These are phyloP conservation scores for Hippopotamus amphibius DNA, from an alignment of 2,113 vertebrate genomes.

Conservation along the genomic window DNA sequence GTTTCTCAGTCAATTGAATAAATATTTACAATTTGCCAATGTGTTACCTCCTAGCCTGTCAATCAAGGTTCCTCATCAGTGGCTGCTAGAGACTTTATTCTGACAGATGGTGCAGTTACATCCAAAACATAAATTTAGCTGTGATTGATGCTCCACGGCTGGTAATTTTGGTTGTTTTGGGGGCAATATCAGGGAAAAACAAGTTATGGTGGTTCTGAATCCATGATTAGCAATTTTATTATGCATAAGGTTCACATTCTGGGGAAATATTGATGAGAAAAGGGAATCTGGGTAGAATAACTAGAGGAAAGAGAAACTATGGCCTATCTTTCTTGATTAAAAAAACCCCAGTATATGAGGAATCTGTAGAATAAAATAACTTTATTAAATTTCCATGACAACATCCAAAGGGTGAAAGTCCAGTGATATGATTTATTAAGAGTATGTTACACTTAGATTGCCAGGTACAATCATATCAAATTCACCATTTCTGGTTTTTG, in stretches of 20 bases:
- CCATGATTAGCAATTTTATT: neutral
- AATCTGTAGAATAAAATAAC: conserved; percentile 19
- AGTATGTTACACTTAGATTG: conserved; percentile 5
- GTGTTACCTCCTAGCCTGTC: neutral
- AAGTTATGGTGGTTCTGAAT: neutral
- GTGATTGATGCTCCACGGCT: neutral
- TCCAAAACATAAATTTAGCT: neutral
- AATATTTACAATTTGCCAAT: conserved; percentile 21
- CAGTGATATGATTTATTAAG: conserved; percentile 45
- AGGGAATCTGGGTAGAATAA: neutral
- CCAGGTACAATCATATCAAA: conserved; percentile 51
- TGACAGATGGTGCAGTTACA: neutral
- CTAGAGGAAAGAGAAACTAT: neutral
- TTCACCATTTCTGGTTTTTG: conserved; percentile 28
- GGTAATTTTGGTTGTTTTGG: neutral
- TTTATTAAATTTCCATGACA: conserved; percentile 54
- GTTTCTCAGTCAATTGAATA: neutral
- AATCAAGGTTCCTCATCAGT: neutral
- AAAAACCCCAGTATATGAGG: neutral
- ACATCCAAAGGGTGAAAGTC: neutral
- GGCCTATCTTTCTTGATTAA: neutral
- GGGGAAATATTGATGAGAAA: neutral
- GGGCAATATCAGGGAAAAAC: neutral
- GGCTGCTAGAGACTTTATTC: conserved; percentile 11
- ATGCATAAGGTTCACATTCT: neutral